Evolutionary conservation across 2,797 vertebrate species (phyloP).

Genomic region (Darevskia mixta): DNA sequence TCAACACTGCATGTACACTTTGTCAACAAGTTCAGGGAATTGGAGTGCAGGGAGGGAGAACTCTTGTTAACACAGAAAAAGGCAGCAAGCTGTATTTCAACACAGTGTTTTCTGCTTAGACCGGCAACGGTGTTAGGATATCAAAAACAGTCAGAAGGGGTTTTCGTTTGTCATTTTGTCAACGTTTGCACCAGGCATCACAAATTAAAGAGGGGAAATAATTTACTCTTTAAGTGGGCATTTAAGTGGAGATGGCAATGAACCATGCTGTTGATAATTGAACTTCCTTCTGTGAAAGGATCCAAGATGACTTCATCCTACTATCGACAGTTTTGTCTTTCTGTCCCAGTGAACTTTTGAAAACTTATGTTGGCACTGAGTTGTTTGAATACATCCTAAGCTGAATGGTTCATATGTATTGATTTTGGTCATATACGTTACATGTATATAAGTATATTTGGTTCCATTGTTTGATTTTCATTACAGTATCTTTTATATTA

Average conservation of each 20-base stretch:
- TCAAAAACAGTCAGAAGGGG: not conserved
- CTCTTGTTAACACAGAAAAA: not conserved
- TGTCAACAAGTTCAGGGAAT: conserved; percentile 17
- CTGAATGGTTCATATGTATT: no score
- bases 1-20: conserved; percentile 1
- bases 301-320: no score
- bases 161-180: not conserved
- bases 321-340: no score
- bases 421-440: no score
- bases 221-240: not conserved
- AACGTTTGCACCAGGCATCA: not conserved
- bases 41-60: not conserved
- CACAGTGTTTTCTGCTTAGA: not conserved
- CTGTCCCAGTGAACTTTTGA: no score
- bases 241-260: not conserved
- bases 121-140: not conserved
- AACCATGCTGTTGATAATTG: not conserved
- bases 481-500: no score
- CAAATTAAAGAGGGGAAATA: not conserved
- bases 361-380: no score
- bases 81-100: conserved; percentile 11
- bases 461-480: no score
- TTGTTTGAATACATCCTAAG: no score
- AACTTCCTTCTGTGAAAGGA: no score
- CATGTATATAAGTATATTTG: no score